These are phyloP conservation scores for Tinamus guttatus DNA, from an alignment of 2,113 vertebrate genomes.

Conservation along the genomic window DNA sequence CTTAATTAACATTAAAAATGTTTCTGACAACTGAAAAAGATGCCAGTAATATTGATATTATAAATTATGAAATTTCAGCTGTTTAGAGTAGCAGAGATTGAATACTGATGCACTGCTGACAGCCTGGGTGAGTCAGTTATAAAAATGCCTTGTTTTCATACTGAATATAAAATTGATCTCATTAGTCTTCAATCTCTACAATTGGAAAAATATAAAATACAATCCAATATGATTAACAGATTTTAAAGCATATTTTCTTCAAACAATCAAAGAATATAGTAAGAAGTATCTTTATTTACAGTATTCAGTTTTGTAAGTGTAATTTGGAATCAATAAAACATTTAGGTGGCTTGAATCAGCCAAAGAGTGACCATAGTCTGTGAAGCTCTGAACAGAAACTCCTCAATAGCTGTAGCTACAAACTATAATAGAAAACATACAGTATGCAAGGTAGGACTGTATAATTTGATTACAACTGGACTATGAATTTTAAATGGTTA, in stretches of 20 bases:
- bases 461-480: background rate
- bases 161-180: background rate
- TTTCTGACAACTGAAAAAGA: background rate
- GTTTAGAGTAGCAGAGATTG: background rate
- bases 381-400: background rate
- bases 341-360: background rate
- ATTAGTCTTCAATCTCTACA: background rate
- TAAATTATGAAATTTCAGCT: background rate
- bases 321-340: background rate
- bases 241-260: background rate
- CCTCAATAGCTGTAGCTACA: background rate
- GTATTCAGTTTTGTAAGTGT: background rate
- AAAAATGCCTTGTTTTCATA: background rate
- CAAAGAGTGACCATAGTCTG: background rate
- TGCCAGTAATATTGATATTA: background rate
- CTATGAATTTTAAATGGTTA: background rate
- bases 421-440: background rate
- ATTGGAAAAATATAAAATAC: background rate
- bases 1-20: background rate
- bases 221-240: background rate
- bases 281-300: background rate
- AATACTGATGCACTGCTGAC: background rate
- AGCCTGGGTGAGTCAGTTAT: background rate
- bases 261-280: background rate
- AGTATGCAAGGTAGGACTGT: background rate